A percentile compares a stretch with the other conserved stretches of the same genome.
phyloP scores from a whole-genome alignment of 2,888 invertebrate genomes.

The Parnassius smintheus region DNA sequence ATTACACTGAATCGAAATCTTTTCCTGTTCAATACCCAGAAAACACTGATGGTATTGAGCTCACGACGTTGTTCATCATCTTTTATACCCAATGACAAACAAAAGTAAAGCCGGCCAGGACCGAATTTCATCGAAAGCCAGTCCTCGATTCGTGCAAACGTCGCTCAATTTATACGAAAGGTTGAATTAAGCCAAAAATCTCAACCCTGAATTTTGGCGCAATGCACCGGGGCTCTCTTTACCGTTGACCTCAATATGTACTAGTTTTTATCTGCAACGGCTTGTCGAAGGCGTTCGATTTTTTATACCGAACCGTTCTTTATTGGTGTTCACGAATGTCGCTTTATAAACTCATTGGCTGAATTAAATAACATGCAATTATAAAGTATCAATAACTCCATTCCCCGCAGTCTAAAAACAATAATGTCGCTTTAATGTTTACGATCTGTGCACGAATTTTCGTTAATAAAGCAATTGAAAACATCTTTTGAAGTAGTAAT shows the following conservation, averaged over 20 bases:
- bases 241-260: constrained; percentile 27
- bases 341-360: background rate
- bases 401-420: too few species aligned
- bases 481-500: too few species aligned
- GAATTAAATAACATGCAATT: too few species aligned
- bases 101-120: constrained; percentile 44
- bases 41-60: constrained; percentile 36
- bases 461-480: too few species aligned
- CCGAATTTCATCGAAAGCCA: constrained; percentile 58
- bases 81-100: constrained; percentile 40
- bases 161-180: constrained; percentile 43
- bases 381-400: too few species aligned
- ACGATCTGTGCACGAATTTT: too few species aligned
- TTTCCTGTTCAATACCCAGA: constrained; percentile 16
- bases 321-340: background rate
- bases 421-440: too few species aligned
- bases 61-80: constrained; percentile 40
- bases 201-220: constrained; percentile 47
- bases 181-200: constrained; percentile 35
- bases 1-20: background rate
- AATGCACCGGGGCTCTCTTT: constrained; percentile 49
- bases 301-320: background rate
- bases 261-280: constrained; percentile 13
- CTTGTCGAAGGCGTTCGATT: constrained; percentile 2
- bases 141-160: constrained; percentile 43